Percentiles rank a stretch among this genome's conserved stretches.
Evolutionary conservation across 2,113 vertebrate species (phyloP).

Genomic region (Bos indicus): DNA sequence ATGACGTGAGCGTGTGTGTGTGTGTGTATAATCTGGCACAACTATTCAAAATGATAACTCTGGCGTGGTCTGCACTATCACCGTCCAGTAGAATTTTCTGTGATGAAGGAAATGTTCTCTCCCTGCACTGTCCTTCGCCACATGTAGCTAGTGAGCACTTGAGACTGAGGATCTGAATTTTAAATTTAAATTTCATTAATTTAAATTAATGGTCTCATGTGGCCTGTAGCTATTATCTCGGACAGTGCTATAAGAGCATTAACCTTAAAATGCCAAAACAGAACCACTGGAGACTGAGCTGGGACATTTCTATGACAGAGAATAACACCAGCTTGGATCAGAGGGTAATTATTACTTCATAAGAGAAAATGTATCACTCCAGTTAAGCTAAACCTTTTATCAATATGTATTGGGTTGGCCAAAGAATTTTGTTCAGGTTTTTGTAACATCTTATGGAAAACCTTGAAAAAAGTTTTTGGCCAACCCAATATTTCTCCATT

Average conservation of each 20-base stretch:
- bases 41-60: fast-evolving
- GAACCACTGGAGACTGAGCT: neutral
- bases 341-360: neutral
- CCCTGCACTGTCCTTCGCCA: fast-evolving
- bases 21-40: neutral
- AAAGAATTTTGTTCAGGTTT: neutral
- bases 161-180: neutral
- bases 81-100: neutral
- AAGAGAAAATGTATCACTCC: neutral
- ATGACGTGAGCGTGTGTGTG: neutral
- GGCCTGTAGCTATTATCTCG: neutral
- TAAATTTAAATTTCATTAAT: neutral
- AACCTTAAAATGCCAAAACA: neutral
- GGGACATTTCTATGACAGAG: neutral
- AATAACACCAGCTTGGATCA: neutral
- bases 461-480: neutral
- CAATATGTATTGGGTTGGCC: neutral
- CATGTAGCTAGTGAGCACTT: neutral
- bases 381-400: neutral
- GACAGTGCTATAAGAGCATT: neutral
- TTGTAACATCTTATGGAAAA: neutral
- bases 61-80: fast-evolving
- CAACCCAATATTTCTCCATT: neutral
- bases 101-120: neutral
- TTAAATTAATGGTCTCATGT: neutral